Conservation (phyloP, 2,888 invertebrate genomes). For the Chalcosyrphus nemorum region DNA sequence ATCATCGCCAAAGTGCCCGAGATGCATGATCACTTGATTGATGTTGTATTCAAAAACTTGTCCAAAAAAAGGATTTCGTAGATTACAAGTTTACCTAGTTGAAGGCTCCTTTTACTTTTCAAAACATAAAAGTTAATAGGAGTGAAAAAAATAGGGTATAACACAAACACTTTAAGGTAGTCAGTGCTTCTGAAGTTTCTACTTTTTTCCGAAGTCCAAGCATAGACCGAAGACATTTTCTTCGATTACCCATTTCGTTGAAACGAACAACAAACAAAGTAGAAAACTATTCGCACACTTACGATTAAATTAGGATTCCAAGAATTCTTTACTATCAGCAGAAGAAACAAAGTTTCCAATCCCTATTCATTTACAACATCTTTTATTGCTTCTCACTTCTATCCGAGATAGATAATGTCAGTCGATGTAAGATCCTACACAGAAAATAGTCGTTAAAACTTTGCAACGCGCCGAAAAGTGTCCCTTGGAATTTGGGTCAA, state of each 20-base stretch:
- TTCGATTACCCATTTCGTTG: not conserved
- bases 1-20: no score
- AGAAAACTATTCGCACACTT: not conserved
- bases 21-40: no score
- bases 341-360: constrained; percentile 24
- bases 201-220: no score
- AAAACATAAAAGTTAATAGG: no score
- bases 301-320: constrained; percentile 9
- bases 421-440: constrained; percentile 40
- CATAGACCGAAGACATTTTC: no score
- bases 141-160: no score
- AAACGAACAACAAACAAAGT: not conserved
- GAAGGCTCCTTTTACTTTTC: no score
- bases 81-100: no score
- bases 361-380: constrained; percentile 2
- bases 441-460: constrained; percentile 61
- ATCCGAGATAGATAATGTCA: constrained; percentile 38
- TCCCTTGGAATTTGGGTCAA: constrained; percentile 56
- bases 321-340: constrained; percentile 6
- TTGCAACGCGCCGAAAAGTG: constrained; percentile 29
- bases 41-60: no score
- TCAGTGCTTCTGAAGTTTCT: no score
- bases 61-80: no score
- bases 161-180: no score
- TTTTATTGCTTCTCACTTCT: constrained; percentile 43